A percentile compares a stretch with the other conserved stretches of the same genome.
Evolutionary conservation across 1,140 invertebrate species (phyloP).

Genomic region (Drosophila cardini): DNA sequence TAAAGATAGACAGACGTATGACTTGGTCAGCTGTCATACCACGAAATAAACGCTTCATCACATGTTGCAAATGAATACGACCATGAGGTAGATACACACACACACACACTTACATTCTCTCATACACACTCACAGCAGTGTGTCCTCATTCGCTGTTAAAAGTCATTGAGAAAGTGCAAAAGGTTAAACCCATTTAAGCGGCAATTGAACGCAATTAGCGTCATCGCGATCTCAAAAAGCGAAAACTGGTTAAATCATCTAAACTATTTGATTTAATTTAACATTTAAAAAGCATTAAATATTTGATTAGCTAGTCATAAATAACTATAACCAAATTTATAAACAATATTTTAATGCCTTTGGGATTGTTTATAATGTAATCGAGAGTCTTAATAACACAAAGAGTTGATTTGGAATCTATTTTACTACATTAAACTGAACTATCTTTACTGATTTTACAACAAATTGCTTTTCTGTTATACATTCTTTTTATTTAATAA

Average conservation of each 20-base stretch:
- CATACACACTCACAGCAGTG: not conserved
- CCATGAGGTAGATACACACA: constrained; percentile 15
- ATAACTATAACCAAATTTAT: not conserved
- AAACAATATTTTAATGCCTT: too few species aligned
- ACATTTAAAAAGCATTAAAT: not conserved
- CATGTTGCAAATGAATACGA: constrained; percentile 29
- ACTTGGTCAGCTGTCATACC: constrained; percentile 18
- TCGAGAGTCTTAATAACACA: too few species aligned
- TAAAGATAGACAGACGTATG: not conserved
- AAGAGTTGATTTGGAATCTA: too few species aligned
- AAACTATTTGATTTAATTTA: constrained; percentile 13
- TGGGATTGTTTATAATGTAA: too few species aligned
- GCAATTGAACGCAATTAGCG: constrained; percentile 61
- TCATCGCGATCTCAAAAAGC: too few species aligned
- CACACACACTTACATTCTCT: not conserved
- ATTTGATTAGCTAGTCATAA: not conserved
- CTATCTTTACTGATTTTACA: not conserved
- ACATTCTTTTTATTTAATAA: not conserved
- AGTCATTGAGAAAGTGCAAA: constrained; percentile 47
- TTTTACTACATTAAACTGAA: too few species aligned
- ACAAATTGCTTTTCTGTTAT: not conserved
- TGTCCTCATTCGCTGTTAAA: constrained; percentile 17
- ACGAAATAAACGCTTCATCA: constrained; percentile 15
- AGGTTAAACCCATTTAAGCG: constrained; percentile 61
- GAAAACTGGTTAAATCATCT: not conserved